Percentiles rank a stretch among this genome's conserved stretches.
phyloP scores from a whole-genome alignment of 2,797 vertebrate species.

The Liasis olivaceus region DNA sequence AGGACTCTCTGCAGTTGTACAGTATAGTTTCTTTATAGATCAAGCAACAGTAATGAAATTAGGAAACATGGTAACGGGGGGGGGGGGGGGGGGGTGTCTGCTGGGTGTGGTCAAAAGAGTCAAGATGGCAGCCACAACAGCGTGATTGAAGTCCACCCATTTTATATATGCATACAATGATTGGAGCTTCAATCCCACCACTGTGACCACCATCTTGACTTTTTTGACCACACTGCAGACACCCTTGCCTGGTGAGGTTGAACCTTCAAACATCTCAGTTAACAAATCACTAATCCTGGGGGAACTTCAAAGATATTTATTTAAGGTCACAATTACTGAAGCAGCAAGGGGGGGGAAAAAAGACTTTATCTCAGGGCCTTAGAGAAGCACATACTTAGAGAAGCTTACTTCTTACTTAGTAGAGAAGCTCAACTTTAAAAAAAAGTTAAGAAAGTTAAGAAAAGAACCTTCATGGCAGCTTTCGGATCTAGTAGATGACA shows the following conservation, averaged over 20 bases:
- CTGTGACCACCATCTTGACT: no score
- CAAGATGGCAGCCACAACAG: no score
- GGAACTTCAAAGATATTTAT: constrained; percentile 36
- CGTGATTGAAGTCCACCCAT: no score
- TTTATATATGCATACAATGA: no score
- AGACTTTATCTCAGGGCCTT: not conserved
- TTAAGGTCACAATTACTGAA: not conserved
- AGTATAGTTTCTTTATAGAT: constrained; percentile 2
- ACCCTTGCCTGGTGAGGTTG: not conserved
- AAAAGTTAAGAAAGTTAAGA: constrained; percentile 15
- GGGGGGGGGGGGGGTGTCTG: no score
- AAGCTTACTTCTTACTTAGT: no score
- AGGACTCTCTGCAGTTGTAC: not conserved
- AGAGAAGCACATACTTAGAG: not conserved
- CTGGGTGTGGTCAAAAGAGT: no score
- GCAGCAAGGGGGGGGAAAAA: constrained; percentile 34
- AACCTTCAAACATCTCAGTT: constrained; percentile 22
- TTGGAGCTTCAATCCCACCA: no score
- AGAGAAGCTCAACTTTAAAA: constrained; percentile 1
- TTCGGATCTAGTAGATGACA: constrained; percentile 43
- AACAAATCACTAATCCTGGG: constrained; percentile 26
- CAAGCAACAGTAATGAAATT: constrained; percentile 26
- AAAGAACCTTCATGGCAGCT: constrained; percentile 49
- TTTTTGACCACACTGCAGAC: no score
- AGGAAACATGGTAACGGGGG: not conserved